These are phyloP conservation scores for Turdus rufiventris DNA, from an alignment of 2,113 vertebrate species.

Conservation along the genomic window DNA sequence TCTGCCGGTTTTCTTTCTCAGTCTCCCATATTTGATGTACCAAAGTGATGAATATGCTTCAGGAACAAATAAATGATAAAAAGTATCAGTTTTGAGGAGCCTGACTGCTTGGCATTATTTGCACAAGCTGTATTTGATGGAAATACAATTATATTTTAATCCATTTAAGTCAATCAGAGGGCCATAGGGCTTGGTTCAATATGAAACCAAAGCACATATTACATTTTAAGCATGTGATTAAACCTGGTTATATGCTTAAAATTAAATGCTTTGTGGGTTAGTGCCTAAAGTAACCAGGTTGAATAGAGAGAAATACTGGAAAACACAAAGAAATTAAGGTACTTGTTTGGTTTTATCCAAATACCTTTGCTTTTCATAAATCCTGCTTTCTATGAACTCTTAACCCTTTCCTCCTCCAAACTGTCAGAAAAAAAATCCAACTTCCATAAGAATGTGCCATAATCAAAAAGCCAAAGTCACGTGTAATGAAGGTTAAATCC, in stretches of 20 bases:
- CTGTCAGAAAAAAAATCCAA: neutral
- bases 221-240: slow-evolving; percentile 22
- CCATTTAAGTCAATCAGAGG: neutral
- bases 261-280: neutral
- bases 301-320: neutral
- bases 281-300: neutral
- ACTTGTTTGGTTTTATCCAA: neutral
- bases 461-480: neutral
- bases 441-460: neutral
- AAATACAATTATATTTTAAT: slow-evolving; percentile 36
- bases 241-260: neutral
- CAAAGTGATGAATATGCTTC: neutral
- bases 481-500: neutral
- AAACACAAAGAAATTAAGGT: neutral
- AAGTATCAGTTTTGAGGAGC: neutral
- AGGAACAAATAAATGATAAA: neutral
- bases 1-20: neutral
- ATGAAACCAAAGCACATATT: neutral
- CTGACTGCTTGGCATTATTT: neutral
- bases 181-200: neutral
- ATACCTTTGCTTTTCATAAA: neutral
- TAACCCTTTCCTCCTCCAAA: neutral
- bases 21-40: neutral
- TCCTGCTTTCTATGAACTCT: neutral
- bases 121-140: neutral